A percentile compares a stretch with the other conserved stretches of the same genome.
Conservation (phyloP, 2,797 vertebrate species). For the Pantherophis alleghaniensis region DNA sequence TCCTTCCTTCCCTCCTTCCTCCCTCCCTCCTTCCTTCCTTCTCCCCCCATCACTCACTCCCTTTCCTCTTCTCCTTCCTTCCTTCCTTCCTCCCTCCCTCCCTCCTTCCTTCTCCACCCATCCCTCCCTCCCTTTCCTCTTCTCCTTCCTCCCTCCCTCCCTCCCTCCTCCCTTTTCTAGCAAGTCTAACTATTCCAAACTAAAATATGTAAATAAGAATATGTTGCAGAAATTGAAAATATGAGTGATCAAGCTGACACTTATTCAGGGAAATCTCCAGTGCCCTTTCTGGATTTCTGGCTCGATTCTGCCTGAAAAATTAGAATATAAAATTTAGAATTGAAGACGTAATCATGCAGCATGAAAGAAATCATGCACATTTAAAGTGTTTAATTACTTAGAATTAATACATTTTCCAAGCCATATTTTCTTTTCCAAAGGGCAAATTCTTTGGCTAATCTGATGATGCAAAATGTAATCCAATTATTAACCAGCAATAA, state of each 20-base stretch:
- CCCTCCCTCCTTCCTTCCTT: no score
- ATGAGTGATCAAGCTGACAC: background rate
- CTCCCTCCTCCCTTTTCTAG: background rate
- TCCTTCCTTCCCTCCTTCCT: no score
- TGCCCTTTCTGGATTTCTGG: background rate
- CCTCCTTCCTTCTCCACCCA: no score
- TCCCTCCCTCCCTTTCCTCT: no score
- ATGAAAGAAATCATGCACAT: background rate
- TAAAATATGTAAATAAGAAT: background rate
- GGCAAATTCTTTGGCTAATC: background rate
- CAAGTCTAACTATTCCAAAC: background rate
- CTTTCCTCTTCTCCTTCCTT: background rate
- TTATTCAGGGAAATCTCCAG: background rate
- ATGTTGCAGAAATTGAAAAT: background rate
- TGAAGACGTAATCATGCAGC: background rate
- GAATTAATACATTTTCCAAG: background rate
- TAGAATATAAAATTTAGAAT: background rate
- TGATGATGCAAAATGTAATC: background rate
- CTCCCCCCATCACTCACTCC: no score
- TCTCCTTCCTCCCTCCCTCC: no score
- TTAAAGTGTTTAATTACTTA: background rate
- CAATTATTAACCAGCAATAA: background rate
- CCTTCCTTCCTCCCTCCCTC: no score
- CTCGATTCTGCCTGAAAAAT: background rate
- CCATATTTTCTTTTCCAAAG: background rate